Conservation (phyloP, 1,140 invertebrate genomes). For the Heliconius nattereri region DNA sequence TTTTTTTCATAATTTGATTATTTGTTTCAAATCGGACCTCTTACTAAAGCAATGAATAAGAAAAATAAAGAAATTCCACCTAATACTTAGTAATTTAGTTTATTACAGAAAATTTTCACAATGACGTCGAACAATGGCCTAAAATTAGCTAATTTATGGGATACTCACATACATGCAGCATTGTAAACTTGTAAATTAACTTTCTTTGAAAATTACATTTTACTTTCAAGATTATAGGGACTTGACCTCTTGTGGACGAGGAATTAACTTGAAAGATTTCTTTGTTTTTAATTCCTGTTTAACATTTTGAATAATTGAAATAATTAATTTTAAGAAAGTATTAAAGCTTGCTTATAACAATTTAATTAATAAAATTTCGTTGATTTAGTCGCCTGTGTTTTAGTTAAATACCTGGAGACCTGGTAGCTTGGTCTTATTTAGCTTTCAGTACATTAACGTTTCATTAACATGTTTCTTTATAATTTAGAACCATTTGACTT, state of each 20-base stretch:
- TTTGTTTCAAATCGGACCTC: neutral
- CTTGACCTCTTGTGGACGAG: neutral
- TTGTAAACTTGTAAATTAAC: conserved; percentile 27
- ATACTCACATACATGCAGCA: conserved; percentile 22
- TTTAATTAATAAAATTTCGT: no score
- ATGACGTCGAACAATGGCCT: conserved; percentile 19
- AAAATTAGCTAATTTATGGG: conserved; percentile 19
- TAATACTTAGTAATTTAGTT: neutral
- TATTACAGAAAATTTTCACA: conserved; percentile 14
- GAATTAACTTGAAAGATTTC: neutral
- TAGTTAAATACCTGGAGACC: no score
- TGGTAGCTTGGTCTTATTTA: no score
- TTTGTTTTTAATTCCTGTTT: neutral
- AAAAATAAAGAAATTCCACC: neutral
- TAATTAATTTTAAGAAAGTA: no score
- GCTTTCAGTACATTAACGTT: no score
- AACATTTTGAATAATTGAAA: no score
- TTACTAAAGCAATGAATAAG: neutral
- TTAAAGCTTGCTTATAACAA: no score
- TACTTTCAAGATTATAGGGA: conserved; percentile 10
- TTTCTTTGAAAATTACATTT: conserved; percentile 18
- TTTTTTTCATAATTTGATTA: neutral
- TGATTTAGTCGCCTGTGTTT: no score
- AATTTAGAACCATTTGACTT: no score
- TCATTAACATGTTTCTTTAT: no score